Conservation (phyloP, 2,888 invertebrate species). For the Limnephilus auricula region DNA sequence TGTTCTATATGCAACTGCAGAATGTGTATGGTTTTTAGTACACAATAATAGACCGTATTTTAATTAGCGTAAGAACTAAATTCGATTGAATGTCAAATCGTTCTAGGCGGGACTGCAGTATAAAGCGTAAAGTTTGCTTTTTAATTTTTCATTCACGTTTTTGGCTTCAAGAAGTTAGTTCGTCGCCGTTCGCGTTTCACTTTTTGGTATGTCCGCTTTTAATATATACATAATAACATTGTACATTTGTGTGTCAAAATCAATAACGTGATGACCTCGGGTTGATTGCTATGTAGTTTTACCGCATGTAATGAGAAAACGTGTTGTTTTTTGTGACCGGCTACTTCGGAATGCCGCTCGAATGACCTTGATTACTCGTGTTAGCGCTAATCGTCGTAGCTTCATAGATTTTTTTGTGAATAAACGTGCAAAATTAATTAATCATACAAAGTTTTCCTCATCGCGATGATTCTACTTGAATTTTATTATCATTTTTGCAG, state of each 20-base stretch:
- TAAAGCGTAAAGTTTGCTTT: background rate
- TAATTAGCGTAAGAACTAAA: background rate
- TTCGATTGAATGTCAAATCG: background rate
- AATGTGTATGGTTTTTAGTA: background rate
- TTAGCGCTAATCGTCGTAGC: background rate
- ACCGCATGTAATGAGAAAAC: background rate
- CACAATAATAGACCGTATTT: background rate
- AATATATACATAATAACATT: background rate
- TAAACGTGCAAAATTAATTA: background rate
- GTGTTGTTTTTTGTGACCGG: conserved; percentile 19
- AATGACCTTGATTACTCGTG: conserved; percentile 43
- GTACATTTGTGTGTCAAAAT: background rate
- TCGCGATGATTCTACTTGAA: background rate
- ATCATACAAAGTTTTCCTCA: background rate
- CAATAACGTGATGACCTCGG: background rate
- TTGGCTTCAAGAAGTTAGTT: conserved; percentile 13
- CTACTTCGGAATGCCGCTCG: conserved; percentile 15
- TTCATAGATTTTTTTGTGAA: background rate
- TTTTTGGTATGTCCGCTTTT: conserved; percentile 17
- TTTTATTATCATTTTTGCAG: background rate
- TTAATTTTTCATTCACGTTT: conserved; percentile 40
- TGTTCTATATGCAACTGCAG: too few species aligned
- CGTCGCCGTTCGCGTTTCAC: conserved; percentile 30
- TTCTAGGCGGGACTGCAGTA: background rate
- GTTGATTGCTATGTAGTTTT: background rate